Evolutionary conservation across 92 coral and sea anemone genomes (phyloP), one percentile per base, ranked within the genome.

Genomic region (Phenganax stokvisi): DNA sequence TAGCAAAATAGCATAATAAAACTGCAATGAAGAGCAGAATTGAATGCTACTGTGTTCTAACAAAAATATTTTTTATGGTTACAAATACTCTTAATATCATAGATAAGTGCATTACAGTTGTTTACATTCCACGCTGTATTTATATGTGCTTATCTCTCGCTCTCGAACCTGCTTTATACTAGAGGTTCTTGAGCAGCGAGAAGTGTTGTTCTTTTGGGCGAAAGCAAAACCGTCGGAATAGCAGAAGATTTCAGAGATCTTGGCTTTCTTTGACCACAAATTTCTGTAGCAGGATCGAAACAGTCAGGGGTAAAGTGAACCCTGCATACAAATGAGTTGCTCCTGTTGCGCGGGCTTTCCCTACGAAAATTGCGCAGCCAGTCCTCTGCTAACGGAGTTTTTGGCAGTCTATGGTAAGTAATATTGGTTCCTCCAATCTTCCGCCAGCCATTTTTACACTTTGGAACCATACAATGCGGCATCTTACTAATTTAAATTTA

Each of bases 391-490:
- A 37, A 9, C 20, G 77, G 77, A 44, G 57, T 59, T 44, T 29
- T 73, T 73, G 77, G 77, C 30, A 73, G 57, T 73, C 77, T 47
- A 73, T 73, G 77, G 51, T 73, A 73, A 4, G 77, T 73, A 10
- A 69, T 69, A 17, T 69, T 27, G 12, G 54, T 6, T 6, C 74
- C 74, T 16, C 29, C 29, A 16, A 59, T 73, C 57, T 73, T 73
- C 17, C 17, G 44, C 77, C 77, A 73, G 52, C 77, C 57, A 16
- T 73, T 73, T 54, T 57, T 73, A 73, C 77, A 73, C 25, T 54
- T 47, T 57, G 77, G 77, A 47, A 53, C 77, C 77, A 73, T 73
- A 73, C 77, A 73, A 16, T 73, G 77, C 77, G 77, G 77, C 77
- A 73, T 73, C 13, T 73, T 73, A 20, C 25, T 20, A 20, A 20